phyloP scores from a whole-genome alignment of 2,797 vertebrate species.

The Pangasius djambal region DNA sequence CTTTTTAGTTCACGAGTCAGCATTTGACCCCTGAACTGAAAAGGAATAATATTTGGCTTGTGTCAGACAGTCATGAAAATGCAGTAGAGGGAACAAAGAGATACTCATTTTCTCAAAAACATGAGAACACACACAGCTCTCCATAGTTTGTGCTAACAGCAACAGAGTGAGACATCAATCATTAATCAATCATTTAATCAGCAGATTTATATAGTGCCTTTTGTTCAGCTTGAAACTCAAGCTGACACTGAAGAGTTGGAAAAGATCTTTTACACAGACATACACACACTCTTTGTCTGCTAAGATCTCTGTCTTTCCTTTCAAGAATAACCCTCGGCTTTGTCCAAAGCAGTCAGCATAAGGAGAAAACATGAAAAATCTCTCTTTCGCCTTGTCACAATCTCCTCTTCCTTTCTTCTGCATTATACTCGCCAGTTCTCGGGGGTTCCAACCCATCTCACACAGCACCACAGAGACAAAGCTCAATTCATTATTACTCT shows the following conservation, averaged over 20 bases:
- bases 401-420: conserved; percentile 15
- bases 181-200: conserved; percentile 8
- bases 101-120: background rate
- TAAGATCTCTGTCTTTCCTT: conserved; percentile 52
- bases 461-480: background rate
- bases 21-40: conserved; percentile 21
- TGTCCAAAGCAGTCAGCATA: conserved; percentile 50
- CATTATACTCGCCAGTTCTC: background rate
- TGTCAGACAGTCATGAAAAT: conserved; percentile 1
- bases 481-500: conserved; percentile 15
- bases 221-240: background rate
- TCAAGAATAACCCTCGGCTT: conserved; percentile 52
- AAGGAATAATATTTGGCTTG: conserved; percentile 18
- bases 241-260: background rate
- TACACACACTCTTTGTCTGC: conserved; percentile 34
- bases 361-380: conserved; percentile 36
- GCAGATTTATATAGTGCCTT: background rate
- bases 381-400: conserved; percentile 20
- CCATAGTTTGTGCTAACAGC: background rate
- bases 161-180: background rate
- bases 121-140: background rate
- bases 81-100: conserved; percentile 1
- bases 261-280: conserved; percentile 9
- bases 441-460: background rate
- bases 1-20: conserved; percentile 22